These are phyloP conservation scores for Polyommatus icarus DNA, from an alignment of 2,888 invertebrate species.

Conservation along the genomic window DNA sequence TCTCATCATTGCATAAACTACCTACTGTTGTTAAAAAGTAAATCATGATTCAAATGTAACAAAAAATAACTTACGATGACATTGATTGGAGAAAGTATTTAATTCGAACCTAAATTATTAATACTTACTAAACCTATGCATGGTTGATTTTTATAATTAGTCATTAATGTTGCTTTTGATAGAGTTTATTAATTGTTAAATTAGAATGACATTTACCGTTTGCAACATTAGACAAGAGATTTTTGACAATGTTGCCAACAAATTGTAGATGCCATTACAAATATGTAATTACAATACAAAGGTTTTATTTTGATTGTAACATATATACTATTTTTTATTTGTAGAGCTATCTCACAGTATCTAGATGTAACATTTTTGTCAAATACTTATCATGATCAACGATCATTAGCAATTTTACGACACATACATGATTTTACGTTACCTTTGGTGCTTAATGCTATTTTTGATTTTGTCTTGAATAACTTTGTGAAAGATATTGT, in stretches of 20 bases:
- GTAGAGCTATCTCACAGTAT: neutral
- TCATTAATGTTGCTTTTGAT: conserved; percentile 26
- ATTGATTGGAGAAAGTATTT: neutral
- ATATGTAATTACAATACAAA: too few species aligned
- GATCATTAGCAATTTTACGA: neutral
- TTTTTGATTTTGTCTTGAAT: neutral
- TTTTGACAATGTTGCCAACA: neutral
- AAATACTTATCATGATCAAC: neutral
- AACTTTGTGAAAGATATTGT: neutral
- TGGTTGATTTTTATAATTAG: conserved; percentile 21
- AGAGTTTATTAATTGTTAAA: conserved; percentile 29
- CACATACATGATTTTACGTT: neutral
- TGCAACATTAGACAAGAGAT: neutral
- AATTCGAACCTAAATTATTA: neutral
- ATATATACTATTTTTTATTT: neutral
- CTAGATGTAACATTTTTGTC: too few species aligned
- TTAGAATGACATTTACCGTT: neutral
- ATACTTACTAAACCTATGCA: neutral
- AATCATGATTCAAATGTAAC: neutral
- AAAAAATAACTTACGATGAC: neutral
- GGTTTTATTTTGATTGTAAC: neutral
- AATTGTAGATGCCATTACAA: neutral
- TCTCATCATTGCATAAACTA: neutral
- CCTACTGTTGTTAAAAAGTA: neutral
- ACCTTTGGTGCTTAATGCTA: neutral